Base-by-base conservation (phyloP, 1,140 invertebrate species). In the Venturia canescens region DNA sequence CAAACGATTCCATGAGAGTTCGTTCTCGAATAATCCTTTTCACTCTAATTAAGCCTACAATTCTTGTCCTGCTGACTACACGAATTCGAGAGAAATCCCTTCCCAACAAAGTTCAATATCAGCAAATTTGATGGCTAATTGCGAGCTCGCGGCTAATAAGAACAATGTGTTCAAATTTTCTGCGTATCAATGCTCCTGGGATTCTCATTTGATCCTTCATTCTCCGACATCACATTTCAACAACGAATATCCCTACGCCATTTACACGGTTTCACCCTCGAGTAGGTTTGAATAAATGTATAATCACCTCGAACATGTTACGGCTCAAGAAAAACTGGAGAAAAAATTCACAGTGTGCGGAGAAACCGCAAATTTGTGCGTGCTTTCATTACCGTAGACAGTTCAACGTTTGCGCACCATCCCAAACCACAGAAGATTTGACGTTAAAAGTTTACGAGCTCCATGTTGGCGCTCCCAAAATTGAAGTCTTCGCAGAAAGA, bases 111-210 rank as follows among this genome's bases (percentile, higher is more conserved):
- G n/a, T 1, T 38, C 38, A 7, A 23, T n/a, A 16, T 50, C 77
- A 38, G 29, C 57, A 23, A 48, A 34, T 1, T 48, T 71, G 21
- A 21, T 71, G 31, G 84, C 83, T 80, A 84, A 84, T 87, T 87
- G 84, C 86, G 86, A 86, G 85, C 83, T 74, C 77, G 79, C 83
- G 81, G 83, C 86, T 86, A 86, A 84, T 86, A 86, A 84, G 84
- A 87, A 85, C 86, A 81, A 86, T 82, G 83, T 84, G 80, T n/a
- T 69, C 18, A 13, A 34, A 34, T 31, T 31, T n/a, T 34, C 18
- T 26, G 21, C 29, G 13, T n/a, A 27, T 69, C 1, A 69, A 18
- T 34, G 66, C 11, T 18, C 7, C 66, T 67, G 27, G n/a, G n/a
- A 34, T 69, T 69, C 23, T 63, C 60, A 9, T 63, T 57, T 11